Evolutionary conservation across 2,797 vertebrate species (phyloP).

Genomic region (Scolopax bukidnonensis): DNA sequence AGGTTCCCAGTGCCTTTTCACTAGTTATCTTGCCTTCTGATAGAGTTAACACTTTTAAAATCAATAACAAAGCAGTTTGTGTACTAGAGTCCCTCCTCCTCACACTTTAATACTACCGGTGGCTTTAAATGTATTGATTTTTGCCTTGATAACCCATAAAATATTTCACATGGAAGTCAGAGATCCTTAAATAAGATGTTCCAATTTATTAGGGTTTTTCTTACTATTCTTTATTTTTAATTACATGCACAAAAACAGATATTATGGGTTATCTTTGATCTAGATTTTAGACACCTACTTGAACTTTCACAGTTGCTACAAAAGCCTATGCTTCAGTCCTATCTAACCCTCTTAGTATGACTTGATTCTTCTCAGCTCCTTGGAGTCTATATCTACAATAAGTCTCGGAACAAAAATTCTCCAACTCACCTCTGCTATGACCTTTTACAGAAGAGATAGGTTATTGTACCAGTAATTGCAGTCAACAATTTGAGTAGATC

Average conservation of each 20-base stretch:
- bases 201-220: neutral
- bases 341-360: neutral
- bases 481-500: neutral
- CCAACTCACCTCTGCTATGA: neutral
- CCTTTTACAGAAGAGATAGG: neutral
- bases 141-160: neutral
- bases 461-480: neutral
- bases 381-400: neutral
- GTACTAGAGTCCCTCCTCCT: neutral
- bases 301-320: neutral
- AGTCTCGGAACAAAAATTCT: neutral
- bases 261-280: neutral
- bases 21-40: neutral
- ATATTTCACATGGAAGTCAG: slow-evolving; percentile 3
- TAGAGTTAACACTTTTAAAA: neutral
- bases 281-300: neutral
- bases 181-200: neutral
- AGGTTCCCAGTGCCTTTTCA: neutral
- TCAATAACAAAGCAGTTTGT: neutral
- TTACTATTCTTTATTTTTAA: slow-evolving; percentile 1
- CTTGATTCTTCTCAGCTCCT: neutral
- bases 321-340: rapidly evolving
- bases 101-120: neutral
- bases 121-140: slow-evolving; percentile 14
- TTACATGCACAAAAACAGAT: neutral